Conservation (phyloP, 2,888 invertebrate genomes). For the Hedya salicella region DNA sequence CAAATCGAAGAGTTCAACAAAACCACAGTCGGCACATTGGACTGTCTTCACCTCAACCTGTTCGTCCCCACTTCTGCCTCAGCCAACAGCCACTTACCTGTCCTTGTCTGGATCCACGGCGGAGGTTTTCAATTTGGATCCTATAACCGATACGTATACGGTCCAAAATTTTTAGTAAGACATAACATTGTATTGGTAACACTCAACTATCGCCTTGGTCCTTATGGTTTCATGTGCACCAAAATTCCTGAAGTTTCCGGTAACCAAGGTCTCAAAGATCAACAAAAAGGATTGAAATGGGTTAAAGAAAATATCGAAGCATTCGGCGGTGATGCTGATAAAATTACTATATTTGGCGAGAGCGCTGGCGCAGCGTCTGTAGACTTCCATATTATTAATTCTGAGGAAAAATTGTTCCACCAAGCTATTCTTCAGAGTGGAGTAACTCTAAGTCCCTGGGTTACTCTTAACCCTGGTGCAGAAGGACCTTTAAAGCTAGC, state of each 20-base stretch:
- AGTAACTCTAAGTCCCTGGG: conserved; percentile 1
- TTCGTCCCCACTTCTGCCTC: conserved; percentile 41
- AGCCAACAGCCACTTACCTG: conserved; percentile 35
- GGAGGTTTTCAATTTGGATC: conserved; percentile 33
- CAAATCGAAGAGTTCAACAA: conserved; percentile 54
- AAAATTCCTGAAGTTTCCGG: conserved; percentile 63
- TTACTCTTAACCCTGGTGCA: neutral
- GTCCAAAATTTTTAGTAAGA: conserved; percentile 40
- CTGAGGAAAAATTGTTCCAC: conserved; percentile 37
- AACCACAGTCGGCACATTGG: conserved; percentile 66
- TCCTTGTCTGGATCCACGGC: conserved; percentile 43
- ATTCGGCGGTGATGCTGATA: conserved; percentile 63
- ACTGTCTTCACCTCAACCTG: conserved; percentile 85
- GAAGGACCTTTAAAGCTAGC: conserved; percentile 29
- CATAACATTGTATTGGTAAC: conserved; percentile 48
- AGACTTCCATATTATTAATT: conserved; percentile 56
- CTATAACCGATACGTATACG: conserved; percentile 19
- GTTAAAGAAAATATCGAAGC: conserved; percentile 61
- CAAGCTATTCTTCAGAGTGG: conserved; percentile 42
- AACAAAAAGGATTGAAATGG: conserved; percentile 62
- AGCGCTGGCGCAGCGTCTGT: conserved; percentile 67
- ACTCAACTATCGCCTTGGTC: conserved; percentile 67
- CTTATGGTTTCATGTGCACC: conserved; percentile 71
- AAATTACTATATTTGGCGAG: conserved; percentile 66
- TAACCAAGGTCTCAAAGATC: conserved; percentile 71